phyloP scores from a whole-genome alignment of 2,888 invertebrate species.

The Trachelus tabidus region DNA sequence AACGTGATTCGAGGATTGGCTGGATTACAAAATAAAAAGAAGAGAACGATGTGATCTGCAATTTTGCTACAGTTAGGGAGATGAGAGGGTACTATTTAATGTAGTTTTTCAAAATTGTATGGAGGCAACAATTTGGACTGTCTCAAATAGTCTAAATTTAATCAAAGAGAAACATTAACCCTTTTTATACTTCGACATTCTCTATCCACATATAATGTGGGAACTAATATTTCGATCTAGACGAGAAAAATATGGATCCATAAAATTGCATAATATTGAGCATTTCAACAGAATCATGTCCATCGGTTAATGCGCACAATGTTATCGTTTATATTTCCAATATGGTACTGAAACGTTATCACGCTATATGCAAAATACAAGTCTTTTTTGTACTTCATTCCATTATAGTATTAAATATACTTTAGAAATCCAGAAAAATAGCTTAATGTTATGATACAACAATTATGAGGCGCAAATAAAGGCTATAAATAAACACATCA shows the following conservation, averaged over 20 bases:
- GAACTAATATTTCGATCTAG: conserved; percentile 21
- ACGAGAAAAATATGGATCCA: background rate
- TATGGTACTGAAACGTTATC: background rate
- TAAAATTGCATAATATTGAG: background rate
- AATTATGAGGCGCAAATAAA: conserved; percentile 37
- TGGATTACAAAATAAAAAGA: background rate
- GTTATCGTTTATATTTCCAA: conserved; percentile 5
- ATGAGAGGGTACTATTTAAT: background rate
- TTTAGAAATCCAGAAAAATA: conserved; percentile 2
- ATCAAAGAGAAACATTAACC: conserved; percentile 24
- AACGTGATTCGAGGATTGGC: conserved; percentile 17
- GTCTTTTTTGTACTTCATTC: background rate
- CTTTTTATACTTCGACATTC: conserved; percentile 36
- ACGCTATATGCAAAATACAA: conserved; percentile 6
- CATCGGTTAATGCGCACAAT: conserved; percentile 14
- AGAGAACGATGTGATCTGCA: background rate
- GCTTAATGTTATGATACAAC: conserved; percentile 47
- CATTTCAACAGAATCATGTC: background rate
- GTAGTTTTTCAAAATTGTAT: conserved; percentile 15
- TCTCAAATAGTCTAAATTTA: conserved; percentile 25
- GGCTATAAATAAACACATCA: background rate
- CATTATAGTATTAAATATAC: background rate
- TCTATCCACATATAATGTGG: conserved; percentile 25
- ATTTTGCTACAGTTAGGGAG: background rate
- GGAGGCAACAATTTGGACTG: conserved; percentile 10